Evolutionary conservation across 1,140 invertebrate genomes (phyloP), one percentile per base, ranked within the genome.

Genomic region (Diabrotica undecimpunctata): DNA sequence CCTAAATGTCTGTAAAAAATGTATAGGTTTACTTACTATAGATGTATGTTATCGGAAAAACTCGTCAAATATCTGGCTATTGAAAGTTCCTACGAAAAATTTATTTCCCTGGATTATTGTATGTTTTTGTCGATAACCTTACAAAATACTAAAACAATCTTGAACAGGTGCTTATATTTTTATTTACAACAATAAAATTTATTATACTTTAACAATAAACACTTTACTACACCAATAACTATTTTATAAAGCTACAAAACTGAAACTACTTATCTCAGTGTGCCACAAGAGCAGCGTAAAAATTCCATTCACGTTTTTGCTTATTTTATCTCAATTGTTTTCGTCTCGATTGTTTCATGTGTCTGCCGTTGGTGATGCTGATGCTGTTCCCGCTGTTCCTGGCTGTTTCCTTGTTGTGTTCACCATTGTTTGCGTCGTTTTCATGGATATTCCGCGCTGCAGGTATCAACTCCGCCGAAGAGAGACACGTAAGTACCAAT

Each of bases 391-490:
- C 56, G 55, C 37, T 12, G n/a, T 51, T 46, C 54, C 46, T 13
- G 12, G 62, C 36, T 57, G 54, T 56, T 66, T 58, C 51, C 54
- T 54, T 61, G 68, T 65, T 60, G 61, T n/a, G 41, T n/a, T 46
- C 41, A 10, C n/a, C 41, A 46, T 46, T 46, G n/a, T 46, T 46
- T 46, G 8, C 67, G 60, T 54, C 59, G 72, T 74, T 71, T 64
- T 67, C 68, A 74, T 75, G 75, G 70, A 67, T 70, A 60, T 51
- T 25, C 35, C 46, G 63, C 73, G 25, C 4, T 70, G 65, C 72
- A 78, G 77, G 75, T 70, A 76, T 78, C 69, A 78, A 77, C 66
- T 75, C 77, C 10, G 71, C 75, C 5, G 77, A 78, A 70, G 77
- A 78, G 61, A 71, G 77, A 72, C 77, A 78, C 71, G 77, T 78